phyloP scores from a whole-genome alignment of 2,888 invertebrate genomes.

The Brachylomia viminalis region DNA sequence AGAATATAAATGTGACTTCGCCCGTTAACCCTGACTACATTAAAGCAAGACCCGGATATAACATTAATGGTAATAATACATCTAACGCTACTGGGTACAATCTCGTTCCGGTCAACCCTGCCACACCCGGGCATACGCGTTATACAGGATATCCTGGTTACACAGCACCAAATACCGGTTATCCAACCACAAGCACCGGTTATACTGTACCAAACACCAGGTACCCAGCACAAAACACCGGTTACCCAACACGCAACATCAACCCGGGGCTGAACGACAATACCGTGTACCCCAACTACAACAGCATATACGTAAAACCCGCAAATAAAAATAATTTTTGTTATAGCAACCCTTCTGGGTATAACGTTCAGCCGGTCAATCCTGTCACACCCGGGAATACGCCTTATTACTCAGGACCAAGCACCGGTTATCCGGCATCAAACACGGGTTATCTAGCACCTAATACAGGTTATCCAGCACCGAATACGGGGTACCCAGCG shows the following conservation, averaged over 20 bases:
- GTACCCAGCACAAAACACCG: neutral
- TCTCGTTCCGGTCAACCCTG: neutral
- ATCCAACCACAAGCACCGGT: neutral
- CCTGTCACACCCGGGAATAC: neutral
- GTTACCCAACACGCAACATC: neutral
- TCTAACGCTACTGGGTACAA: constrained; percentile 1
- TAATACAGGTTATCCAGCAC: neutral
- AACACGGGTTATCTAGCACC: neutral
- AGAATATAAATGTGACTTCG: neutral
- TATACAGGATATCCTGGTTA: constrained; percentile 28
- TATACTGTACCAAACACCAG: neutral
- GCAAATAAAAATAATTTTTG: neutral
- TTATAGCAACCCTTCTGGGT: constrained; percentile 1
- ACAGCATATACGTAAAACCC: neutral
- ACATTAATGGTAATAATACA: neutral
- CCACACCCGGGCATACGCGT: neutral
- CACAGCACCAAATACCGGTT: constrained; percentile 5
- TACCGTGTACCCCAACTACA: neutral
- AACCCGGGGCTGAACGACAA: neutral
- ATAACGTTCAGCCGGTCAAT: neutral
- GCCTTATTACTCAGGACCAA: neutral
- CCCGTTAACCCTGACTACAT: neutral
- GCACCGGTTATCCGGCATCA: neutral
- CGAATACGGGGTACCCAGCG: neutral
- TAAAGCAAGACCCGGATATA: neutral